These are phyloP conservation scores for Elegia similella DNA, from an alignment of 2,888 invertebrate genomes.

Conservation along the genomic window DNA sequence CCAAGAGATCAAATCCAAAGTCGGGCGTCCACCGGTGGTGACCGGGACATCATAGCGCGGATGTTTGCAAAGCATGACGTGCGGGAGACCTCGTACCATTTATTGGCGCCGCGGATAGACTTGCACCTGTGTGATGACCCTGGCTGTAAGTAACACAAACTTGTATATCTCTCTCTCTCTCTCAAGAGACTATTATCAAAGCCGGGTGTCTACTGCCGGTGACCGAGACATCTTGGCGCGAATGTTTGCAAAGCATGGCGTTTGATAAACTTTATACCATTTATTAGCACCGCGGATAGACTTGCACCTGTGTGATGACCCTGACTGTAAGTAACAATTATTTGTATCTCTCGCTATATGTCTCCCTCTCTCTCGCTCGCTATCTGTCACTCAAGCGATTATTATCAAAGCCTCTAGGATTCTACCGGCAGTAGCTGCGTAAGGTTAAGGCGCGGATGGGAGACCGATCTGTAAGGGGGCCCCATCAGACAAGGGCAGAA, in stretches of 20 bases:
- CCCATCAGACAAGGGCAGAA: too few species aligned
- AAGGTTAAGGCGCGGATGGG: too few species aligned
- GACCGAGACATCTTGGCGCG: slow-evolving; percentile 76
- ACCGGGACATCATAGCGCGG: slow-evolving; percentile 75
- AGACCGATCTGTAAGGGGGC: too few species aligned
- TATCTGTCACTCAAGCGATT: too few species aligned
- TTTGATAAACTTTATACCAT: slow-evolving; percentile 99
- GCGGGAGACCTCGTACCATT: slow-evolving; percentile 98
- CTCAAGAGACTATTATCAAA: slow-evolving; percentile 57
- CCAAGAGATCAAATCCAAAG: slow-evolving; percentile 62
- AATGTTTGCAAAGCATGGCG: slow-evolving; percentile 93
- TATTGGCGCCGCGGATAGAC: slow-evolving; percentile 95
- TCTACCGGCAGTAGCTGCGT: too few species aligned
- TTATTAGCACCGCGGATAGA: slow-evolving; percentile 96
- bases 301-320: slow-evolving; percentile 97
- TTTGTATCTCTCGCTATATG: too few species aligned
- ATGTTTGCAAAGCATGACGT: slow-evolving; percentile 95
- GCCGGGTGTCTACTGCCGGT: slow-evolving; percentile 52
- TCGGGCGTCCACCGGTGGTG: slow-evolving; percentile 55
- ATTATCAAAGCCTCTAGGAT: too few species aligned
- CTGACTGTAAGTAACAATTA: slow-evolving; percentile 88
- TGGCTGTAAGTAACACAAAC: slow-evolving; percentile 83
- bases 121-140: slow-evolving; percentile 98
- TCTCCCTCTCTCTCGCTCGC: too few species aligned
- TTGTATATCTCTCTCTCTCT: too few species aligned